Conservation (phyloP, 2,888 invertebrate species). For the Mermis nigrescens region DNA sequence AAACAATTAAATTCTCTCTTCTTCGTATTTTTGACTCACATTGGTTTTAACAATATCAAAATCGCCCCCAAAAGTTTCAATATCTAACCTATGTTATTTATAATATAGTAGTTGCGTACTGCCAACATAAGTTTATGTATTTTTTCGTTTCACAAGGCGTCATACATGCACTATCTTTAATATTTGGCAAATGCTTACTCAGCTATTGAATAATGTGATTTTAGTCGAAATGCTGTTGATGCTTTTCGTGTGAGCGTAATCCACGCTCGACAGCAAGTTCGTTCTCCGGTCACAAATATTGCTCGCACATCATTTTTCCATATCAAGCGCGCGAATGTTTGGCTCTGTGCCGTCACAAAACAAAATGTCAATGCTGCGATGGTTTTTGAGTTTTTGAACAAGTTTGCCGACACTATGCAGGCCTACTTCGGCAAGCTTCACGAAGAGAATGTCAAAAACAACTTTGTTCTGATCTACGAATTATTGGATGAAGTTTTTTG, state of each 20-base stretch:
- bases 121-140: too few relatives aligned
- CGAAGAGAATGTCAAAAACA: conserved; percentile 98
- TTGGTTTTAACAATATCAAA: too few relatives aligned
- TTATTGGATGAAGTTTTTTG: conserved; percentile 59
- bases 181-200: not conserved
- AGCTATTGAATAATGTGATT: conserved; percentile 16
- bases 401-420: conserved; percentile 83
- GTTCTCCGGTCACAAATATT: conserved; percentile 96
- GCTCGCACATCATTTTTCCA: conserved; percentile 98
- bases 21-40: too few relatives aligned
- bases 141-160: too few relatives aligned
- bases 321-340: conserved; percentile 94
- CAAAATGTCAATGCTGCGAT: conserved; percentile 99
- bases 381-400: conserved; percentile 95
- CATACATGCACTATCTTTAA: too few relatives aligned
- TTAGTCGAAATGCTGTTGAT: conserved; percentile 78
- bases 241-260: conserved; percentile 98
- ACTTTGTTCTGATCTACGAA: conserved; percentile 97
- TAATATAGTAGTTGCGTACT: too few relatives aligned
- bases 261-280: conserved; percentile 87
- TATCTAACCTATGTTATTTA: too few relatives aligned
- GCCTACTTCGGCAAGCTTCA: conserved; percentile 98
- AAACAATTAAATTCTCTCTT: too few relatives aligned
- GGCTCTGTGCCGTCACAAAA: conserved; percentile 98
- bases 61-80: too few relatives aligned